Conservation (phyloP, 2,888 invertebrate genomes). For the Chymomyza amoena region DNA sequence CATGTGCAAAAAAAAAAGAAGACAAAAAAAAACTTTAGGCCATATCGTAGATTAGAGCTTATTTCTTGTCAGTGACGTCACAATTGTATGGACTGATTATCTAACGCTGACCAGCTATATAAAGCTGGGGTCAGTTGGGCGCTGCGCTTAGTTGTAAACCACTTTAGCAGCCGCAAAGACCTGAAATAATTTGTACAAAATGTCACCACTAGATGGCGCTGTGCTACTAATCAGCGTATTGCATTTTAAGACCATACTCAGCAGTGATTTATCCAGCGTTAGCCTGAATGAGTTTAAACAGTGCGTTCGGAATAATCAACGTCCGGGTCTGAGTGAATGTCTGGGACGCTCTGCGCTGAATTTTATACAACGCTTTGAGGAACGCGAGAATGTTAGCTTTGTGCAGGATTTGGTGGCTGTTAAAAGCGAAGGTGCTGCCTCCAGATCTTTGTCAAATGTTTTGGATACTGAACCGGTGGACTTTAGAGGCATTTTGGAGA, state of each 20-base stretch:
- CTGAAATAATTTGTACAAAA: constrained; percentile 3
- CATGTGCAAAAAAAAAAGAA: constrained; percentile 51
- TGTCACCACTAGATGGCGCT: constrained; percentile 25
- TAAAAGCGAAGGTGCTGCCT: constrained; percentile 82
- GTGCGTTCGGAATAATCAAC: constrained; percentile 79
- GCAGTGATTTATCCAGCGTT: constrained; percentile 44
- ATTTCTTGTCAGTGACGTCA: constrained; percentile 38
- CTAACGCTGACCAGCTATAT: constrained; percentile 33
- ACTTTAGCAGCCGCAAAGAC: not conserved
- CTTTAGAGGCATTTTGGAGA: constrained; percentile 85
- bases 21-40: not conserved
- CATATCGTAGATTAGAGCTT: constrained; percentile 28
- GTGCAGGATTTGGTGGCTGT: constrained; percentile 83
- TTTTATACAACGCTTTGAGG: constrained; percentile 84
- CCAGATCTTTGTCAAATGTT: constrained; percentile 84
- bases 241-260: constrained; percentile 14
- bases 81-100: constrained; percentile 53
- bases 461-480: constrained; percentile 87
- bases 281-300: constrained; percentile 70
- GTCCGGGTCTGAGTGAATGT: constrained; percentile 82
- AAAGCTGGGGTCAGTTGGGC: constrained; percentile 32
- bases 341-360: constrained; percentile 85
- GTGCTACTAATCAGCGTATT: constrained; percentile 33
- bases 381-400: constrained; percentile 83
- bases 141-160: constrained; percentile 53